Percentiles rank a stretch among this genome's conserved stretches.
Conservation (phyloP, 1,140 invertebrate genomes). For the Teleopsis dalmanni region DNA sequence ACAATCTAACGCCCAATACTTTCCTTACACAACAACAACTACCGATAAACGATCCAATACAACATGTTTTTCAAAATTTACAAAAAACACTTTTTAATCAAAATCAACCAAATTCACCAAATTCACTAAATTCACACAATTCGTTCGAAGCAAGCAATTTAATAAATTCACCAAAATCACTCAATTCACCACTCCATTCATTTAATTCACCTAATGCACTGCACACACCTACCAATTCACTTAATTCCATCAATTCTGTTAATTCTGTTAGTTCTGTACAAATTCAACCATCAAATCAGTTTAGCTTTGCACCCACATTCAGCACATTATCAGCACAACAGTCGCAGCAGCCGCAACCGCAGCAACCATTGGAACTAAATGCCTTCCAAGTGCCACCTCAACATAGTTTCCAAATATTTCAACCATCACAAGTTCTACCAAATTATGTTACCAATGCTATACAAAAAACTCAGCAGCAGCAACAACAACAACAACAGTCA, state of each 20-base stretch:
- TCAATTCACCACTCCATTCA: no score
- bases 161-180: no score
- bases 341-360: no score
- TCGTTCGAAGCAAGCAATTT: conserved; percentile 12
- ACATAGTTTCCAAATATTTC: conserved; percentile 36
- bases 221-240: no score
- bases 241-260: no score
- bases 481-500: conserved; percentile 24
- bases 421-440: conserved; percentile 23
- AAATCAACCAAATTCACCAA: conserved; percentile 2
- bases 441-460: no score
- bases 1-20: conserved; percentile 18
- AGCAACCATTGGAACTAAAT: conserved; percentile 22
- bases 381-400: conserved; percentile 31
- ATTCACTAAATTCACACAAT: conserved; percentile 9
- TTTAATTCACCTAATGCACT: no score
- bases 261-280: conserved; percentile 19
- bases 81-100: conserved; percentile 32
- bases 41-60: conserved; percentile 24
- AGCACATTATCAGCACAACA: no score
- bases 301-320: conserved; percentile 30
- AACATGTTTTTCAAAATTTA: conserved; percentile 40
- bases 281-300: conserved; percentile 36
- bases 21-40: conserved; percentile 14
- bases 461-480: conserved; percentile 21